These are phyloP conservation scores for Simalia tracyae DNA, from an alignment of 2,797 vertebrate species.

Conservation along the genomic window DNA sequence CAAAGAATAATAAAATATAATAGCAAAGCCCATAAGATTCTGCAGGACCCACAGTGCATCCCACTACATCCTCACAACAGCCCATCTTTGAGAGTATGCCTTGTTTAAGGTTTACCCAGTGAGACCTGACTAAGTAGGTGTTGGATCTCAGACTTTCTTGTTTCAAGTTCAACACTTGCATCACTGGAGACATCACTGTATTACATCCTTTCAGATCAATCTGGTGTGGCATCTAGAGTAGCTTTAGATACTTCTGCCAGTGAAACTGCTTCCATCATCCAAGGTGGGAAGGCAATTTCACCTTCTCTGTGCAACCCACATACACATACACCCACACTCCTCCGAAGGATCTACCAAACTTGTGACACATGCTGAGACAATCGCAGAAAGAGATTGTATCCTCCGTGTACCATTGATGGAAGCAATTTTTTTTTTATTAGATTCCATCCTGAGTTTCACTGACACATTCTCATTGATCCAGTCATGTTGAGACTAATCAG, in stretches of 20 bases:
- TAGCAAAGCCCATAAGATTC: not conserved
- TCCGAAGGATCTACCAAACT: not conserved
- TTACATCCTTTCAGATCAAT: not conserved
- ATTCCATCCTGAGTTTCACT: not conserved
- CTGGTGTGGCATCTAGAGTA: not conserved
- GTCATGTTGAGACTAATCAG: not conserved
- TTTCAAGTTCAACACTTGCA: not conserved
- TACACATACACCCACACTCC: not conserved
- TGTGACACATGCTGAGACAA: not conserved
- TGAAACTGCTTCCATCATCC: not conserved
- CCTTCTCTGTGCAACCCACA: not conserved
- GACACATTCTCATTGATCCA: not conserved
- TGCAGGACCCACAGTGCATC: not conserved
- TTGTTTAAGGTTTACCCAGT: not conserved
- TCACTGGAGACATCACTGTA: not conserved
- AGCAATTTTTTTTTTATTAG: not conserved
- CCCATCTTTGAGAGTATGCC: not conserved
- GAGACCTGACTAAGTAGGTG: not conserved
- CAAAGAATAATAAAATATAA: too few species aligned
- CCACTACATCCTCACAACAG: not conserved
- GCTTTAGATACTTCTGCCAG: not conserved
- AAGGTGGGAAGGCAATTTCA: not conserved
- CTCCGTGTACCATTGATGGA: not conserved
- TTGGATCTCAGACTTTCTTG: not conserved
- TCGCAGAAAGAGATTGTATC: not conserved